Conservation (phyloP, 2,797 vertebrate species). For the Crocidura indochinensis region DNA sequence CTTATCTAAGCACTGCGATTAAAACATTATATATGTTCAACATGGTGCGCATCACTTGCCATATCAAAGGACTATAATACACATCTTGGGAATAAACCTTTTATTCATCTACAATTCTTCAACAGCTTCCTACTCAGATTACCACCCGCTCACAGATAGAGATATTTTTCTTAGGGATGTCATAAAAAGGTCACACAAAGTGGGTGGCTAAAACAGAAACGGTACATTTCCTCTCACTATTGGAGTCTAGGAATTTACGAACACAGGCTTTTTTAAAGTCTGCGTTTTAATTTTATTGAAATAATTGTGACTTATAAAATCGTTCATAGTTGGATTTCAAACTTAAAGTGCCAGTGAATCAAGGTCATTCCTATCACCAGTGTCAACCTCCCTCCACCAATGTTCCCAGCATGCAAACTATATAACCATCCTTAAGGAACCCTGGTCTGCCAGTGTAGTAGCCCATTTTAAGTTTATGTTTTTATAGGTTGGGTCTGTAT, state of each 20-base stretch:
- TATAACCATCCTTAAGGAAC: too few relatives aligned
- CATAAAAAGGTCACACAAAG: background rate
- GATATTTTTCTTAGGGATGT: background rate
- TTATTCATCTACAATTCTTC: background rate
- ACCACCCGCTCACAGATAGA: background rate
- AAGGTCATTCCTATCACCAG: too few relatives aligned
- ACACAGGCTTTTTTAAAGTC: too few relatives aligned
- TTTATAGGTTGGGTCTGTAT: too few relatives aligned
- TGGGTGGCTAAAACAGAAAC: background rate
- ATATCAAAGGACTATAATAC: background rate
- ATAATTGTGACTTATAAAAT: too few relatives aligned
- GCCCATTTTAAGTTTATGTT: too few relatives aligned
- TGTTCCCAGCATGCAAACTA: too few relatives aligned
- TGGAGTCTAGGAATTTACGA: background rate
- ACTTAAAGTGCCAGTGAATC: too few relatives aligned
- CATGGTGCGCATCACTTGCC: background rate
- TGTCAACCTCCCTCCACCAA: too few relatives aligned
- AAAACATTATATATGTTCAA: background rate
- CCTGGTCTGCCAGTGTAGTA: too few relatives aligned
- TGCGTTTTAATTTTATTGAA: too few relatives aligned
- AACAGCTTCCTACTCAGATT: background rate
- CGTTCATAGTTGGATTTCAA: too few relatives aligned
- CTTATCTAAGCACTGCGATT: background rate
- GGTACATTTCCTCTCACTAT: background rate
- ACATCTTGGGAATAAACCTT: background rate